These are phyloP conservation scores for Girardia tigrina DNA, from an alignment of 2,888 invertebrate genomes.

Conservation along the genomic window DNA sequence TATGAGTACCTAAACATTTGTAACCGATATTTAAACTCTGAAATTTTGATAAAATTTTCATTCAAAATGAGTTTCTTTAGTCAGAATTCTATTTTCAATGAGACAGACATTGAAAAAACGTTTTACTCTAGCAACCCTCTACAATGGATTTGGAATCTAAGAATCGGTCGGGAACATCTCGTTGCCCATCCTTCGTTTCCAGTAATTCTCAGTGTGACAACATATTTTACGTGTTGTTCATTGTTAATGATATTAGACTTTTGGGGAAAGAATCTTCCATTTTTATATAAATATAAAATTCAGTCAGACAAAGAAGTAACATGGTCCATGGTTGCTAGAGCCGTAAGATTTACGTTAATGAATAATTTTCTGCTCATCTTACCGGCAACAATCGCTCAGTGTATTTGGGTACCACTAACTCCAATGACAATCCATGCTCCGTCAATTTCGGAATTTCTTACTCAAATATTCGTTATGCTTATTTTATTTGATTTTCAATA, in stretches of 20 bases:
- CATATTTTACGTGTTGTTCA: slow-evolving; percentile 50
- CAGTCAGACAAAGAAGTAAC: slow-evolving; percentile 45
- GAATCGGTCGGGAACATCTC: slow-evolving; percentile 45
- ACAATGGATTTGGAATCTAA: slow-evolving; percentile 49
- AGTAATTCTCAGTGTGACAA: slow-evolving; percentile 48
- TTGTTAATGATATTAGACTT: slow-evolving; percentile 51
- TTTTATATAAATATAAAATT: slow-evolving; percentile 43
- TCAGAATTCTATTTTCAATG: background rate
- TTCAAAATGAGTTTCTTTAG: background rate
- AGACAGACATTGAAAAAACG: background rate
- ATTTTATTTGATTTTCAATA: slow-evolving; percentile 51
- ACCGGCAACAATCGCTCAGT: slow-evolving; percentile 51
- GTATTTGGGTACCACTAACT: slow-evolving; percentile 50
- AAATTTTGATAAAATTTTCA: too few relatives aligned
- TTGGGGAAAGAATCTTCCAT: slow-evolving; percentile 40
- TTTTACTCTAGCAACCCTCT: slow-evolving; percentile 38
- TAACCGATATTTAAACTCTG: too few relatives aligned
- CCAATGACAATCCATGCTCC: slow-evolving; percentile 49
- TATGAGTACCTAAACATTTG: too few relatives aligned
- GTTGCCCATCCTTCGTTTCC: slow-evolving; percentile 51
- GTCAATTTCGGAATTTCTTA: slow-evolving; percentile 45
- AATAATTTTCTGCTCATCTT: slow-evolving; percentile 49
- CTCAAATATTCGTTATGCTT: slow-evolving; percentile 47
- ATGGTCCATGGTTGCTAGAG: slow-evolving; percentile 41
- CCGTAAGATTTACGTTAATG: slow-evolving; percentile 44